Base-by-base conservation (phyloP, 2,888 invertebrate genomes). In the Andrena minutula region DNA sequence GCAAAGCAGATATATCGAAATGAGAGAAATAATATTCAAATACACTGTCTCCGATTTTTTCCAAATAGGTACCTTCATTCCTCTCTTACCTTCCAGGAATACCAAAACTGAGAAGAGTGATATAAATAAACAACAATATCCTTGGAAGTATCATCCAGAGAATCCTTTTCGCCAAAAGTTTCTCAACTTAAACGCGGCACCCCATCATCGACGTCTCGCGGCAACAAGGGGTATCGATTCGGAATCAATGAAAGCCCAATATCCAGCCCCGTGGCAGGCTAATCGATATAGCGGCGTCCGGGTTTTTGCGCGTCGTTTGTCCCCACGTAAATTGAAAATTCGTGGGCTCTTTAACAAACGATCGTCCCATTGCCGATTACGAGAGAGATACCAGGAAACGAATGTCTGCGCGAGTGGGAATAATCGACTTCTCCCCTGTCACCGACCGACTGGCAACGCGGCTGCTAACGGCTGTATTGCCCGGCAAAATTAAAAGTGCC, bases 401-500 rank as follows among this genome's bases (percentile, higher is more conserved):
- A 82, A 78, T 83, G 85, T 77, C 83, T 71, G 75, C 65, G 77
- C 86, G 74, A 71, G 41, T 75, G 80, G 80, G 87, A 86, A 86
- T 86, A 86, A 86, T 85, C 85, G 83, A 86, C 75, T 74, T 41
- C 63, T 26, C 77, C 66, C 56, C 56, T 80, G 73, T 66, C 82
- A 63, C 28, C 79, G 58, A 63, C 58, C 16, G 56, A 35, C 47
- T 56, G 72, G 83, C 80, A 78, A 72, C 83, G 83, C 70, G 76
- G 76, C 80, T 65, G 71, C 71, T 80, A 85, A 86, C 79, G 76
- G 83, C 76, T 65, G 66, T 78, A 70, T 60, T 72, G 65, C 70
- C 73, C 60, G 72, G 85, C 70, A 75, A 83, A 83, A 86, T 86
- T 86, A 86, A 86, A 86, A 86, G 75, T 60, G 47, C 49, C 58